These are phyloP conservation scores for Entomobrya proxima DNA, from an alignment of 2,888 invertebrate species.

Conservation along the genomic window DNA sequence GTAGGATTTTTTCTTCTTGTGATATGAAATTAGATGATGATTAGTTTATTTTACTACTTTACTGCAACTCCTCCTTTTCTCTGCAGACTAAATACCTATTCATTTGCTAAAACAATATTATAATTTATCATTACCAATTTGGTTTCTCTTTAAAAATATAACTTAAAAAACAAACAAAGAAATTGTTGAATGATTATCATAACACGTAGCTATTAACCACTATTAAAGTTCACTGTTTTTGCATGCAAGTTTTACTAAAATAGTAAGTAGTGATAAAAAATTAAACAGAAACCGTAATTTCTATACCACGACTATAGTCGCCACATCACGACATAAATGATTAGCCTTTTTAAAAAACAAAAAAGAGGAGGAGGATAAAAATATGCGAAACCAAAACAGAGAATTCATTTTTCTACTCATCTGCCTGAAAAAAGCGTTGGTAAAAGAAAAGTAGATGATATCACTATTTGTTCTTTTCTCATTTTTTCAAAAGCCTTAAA, in stretches of 20 bases:
- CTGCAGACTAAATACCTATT: no score
- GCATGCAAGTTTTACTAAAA: not conserved
- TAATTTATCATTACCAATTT: no score
- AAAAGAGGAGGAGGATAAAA: not conserved
- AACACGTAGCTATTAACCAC: conserved; percentile 14
- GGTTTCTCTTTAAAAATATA: not conserved
- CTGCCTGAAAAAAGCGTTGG: not conserved
- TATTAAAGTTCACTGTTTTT: conserved; percentile 11
- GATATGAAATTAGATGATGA: not conserved
- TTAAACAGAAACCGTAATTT: not conserved
- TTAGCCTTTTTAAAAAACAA: not conserved
- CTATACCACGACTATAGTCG: not conserved
- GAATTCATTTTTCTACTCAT: not conserved
- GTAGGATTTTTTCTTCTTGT: not conserved
- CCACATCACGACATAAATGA: conserved; percentile 15
- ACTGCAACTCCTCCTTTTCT: no score
- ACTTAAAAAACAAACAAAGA: not conserved
- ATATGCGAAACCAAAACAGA: not conserved
- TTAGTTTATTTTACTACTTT: not conserved
- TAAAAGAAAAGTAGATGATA: not conserved
- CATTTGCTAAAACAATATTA: no score
- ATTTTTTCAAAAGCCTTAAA: not conserved
- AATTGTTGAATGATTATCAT: conserved; percentile 30
- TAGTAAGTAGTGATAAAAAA: no score
- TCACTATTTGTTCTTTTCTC: not conserved